Percentiles rank a stretch among this genome's conserved stretches.
Conservation (phyloP, 53 echinoderm and acorn worm species). For the Patiria pectinifera region DNA sequence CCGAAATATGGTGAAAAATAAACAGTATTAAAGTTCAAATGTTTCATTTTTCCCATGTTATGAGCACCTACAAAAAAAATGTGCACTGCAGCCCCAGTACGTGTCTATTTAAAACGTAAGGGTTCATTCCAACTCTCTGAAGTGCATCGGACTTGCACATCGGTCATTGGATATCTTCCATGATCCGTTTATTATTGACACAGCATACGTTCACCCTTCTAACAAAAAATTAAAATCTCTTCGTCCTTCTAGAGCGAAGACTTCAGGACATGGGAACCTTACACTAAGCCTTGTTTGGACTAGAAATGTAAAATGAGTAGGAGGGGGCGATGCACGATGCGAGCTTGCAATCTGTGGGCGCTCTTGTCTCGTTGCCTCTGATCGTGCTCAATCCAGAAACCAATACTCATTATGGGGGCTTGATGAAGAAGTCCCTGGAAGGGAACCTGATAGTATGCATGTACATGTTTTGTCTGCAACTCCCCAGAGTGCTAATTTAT, state of each 20-base stretch:
- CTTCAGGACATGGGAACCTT: neutral
- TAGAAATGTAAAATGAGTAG: conserved; percentile 14
- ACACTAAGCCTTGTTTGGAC: neutral
- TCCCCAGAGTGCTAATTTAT: too few relatives aligned
- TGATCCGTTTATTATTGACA: neutral
- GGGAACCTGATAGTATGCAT: too few relatives aligned
- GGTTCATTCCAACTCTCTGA: neutral
- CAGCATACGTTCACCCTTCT: neutral
- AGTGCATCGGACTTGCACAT: neutral
- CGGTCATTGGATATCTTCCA: neutral
- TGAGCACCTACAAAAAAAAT: too few relatives aligned
- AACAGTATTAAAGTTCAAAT: too few relatives aligned
- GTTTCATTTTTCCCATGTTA: too few relatives aligned
- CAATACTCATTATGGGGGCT: conserved; percentile 10
- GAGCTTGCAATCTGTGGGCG: neutral
- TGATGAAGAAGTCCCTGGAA: neutral
- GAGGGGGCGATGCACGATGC: neutral
- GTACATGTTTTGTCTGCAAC: too few relatives aligned
- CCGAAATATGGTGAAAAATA: too few relatives aligned
- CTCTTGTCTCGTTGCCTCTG: neutral
- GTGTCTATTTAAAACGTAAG: neutral
- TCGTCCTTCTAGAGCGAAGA: neutral
- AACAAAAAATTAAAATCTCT: neutral
- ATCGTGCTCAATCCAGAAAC: neutral
- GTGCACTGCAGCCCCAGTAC: neutral